phyloP scores from a whole-genome alignment of 1,140 invertebrate genomes.

The Zelostemma sp. region DNA sequence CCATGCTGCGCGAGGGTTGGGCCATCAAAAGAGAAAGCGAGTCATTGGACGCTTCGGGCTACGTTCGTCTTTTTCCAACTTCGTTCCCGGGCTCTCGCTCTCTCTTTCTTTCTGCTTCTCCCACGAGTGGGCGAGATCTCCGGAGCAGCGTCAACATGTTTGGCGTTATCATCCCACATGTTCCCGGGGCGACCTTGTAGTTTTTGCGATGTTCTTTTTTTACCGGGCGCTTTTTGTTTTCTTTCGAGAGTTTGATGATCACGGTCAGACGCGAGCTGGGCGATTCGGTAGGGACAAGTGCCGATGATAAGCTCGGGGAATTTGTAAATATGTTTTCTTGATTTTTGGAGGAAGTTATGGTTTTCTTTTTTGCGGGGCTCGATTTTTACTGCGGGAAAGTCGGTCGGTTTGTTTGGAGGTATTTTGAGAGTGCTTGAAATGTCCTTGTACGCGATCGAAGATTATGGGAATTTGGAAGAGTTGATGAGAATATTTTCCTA shows the following conservation, averaged over 20 bases:
- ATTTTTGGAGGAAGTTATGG: too few relatives aligned
- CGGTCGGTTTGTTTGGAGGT: too few relatives aligned
- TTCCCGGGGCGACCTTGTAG: constrained; percentile 34
- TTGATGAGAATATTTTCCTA: too few relatives aligned
- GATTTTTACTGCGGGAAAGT: too few relatives aligned
- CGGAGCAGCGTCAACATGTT: constrained; percentile 42
- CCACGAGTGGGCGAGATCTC: constrained; percentile 33
- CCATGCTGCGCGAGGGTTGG: constrained; percentile 68
- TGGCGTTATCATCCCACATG: constrained; percentile 38
- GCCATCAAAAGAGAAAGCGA: constrained; percentile 64
- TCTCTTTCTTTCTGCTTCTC: constrained; percentile 5
- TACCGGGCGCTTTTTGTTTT: constrained; percentile 24
- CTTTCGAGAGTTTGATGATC: constrained; percentile 34
- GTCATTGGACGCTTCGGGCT: constrained; percentile 59
- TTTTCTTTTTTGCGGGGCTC: too few relatives aligned
- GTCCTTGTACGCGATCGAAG: too few relatives aligned
- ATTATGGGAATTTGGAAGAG: too few relatives aligned
- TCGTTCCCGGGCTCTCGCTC: constrained; percentile 11
- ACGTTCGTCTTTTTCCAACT: background rate
- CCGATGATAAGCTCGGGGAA: constrained; percentile 29
- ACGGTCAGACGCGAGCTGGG: too few relatives aligned
- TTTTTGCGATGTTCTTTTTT: constrained; percentile 31
- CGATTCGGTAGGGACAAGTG: constrained; percentile 36
- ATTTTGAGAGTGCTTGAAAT: too few relatives aligned
- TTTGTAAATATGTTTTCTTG: constrained; percentile 14